Evolutionary conservation across 2,888 invertebrate species (phyloP).

Genomic region (Salpingus planirostris): DNA sequence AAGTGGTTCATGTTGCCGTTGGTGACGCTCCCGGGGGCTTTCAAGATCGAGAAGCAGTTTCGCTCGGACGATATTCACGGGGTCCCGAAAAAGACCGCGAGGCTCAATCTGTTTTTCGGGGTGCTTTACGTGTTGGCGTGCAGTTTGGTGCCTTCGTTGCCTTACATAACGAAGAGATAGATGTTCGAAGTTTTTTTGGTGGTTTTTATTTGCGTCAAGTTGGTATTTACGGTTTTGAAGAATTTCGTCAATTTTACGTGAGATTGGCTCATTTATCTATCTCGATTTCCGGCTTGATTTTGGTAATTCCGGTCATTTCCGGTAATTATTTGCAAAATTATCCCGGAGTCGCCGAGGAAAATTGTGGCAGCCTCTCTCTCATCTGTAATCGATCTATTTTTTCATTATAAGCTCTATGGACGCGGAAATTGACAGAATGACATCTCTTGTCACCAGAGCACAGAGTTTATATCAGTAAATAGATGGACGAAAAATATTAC

Average conservation of each 20-base stretch:
- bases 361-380: too few species aligned
- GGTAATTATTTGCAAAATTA: too few species aligned
- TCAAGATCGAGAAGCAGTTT: slow-evolving; percentile 83
- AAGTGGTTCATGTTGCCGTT: slow-evolving; percentile 84
- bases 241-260: slow-evolving; percentile 9
- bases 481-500: too few species aligned
- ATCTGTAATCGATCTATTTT: too few species aligned
- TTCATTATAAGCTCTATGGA: too few species aligned
- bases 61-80: slow-evolving; percentile 67
- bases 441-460: too few species aligned
- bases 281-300: too few species aligned
- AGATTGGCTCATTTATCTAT: too few species aligned
- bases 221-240: slow-evolving; percentile 19
- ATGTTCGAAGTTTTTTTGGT: slow-evolving; percentile 21
- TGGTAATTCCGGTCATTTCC: too few species aligned
- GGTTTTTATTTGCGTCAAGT: slow-evolving; percentile 17
- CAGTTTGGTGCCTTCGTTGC: slow-evolving; percentile 57
- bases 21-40: slow-evolving; percentile 79
- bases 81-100: slow-evolving; percentile 83
- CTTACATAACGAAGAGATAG: slow-evolving; percentile 46
- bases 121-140: slow-evolving; percentile 81
- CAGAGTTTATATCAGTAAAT: too few species aligned
- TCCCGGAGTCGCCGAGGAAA: too few species aligned
- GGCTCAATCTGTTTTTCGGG: slow-evolving; percentile 84
- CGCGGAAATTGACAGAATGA: too few species aligned